Percentiles rank a stretch among this genome's conserved stretches.
phyloP scores from a whole-genome alignment of 2,113 vertebrate genomes.

The Dunckerocampus dactyliophorus region DNA sequence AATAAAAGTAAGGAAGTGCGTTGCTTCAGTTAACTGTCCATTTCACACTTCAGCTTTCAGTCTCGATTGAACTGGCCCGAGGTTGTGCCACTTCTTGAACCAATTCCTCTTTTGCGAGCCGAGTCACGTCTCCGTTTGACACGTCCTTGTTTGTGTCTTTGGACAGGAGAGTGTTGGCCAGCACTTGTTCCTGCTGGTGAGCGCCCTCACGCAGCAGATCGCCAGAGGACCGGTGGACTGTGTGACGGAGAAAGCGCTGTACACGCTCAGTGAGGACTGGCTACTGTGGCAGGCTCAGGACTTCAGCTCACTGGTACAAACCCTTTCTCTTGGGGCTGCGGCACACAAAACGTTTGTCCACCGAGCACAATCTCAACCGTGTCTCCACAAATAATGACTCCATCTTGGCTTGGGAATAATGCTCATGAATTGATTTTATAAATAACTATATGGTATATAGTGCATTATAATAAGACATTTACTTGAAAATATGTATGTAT shows the following conservation, averaged over 20 bases:
- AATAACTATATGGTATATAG: no score
- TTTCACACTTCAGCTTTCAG: background rate
- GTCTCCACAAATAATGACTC: no score
- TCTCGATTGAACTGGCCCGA: background rate
- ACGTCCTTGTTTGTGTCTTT: background rate
- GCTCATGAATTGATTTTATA: no score
- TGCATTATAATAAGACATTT: no score
- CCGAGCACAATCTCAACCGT: no score
- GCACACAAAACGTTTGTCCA: background rate
- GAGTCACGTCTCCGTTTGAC: conserved; percentile 8
- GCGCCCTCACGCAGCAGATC: conserved; percentile 87
- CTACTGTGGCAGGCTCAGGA: conserved; percentile 91
- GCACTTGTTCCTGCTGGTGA: conserved; percentile 86
- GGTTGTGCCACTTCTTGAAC: background rate
- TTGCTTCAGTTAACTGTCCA: background rate
- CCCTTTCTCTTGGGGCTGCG: no score
- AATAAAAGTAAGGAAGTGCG: background rate
- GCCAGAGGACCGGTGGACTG: conserved; percentile 90
- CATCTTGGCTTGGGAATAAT: no score
- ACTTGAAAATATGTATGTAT: no score
- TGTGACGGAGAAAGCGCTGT: conserved; percentile 88
- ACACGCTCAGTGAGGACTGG: conserved; percentile 95
- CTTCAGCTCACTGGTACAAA: conserved; percentile 81
- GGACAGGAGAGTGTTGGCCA: conserved; percentile 89
- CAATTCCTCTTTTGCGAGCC: background rate